phyloP scores from a whole-genome alignment of 2,797 vertebrate species.

The Rhabdomys pumilio region DNA sequence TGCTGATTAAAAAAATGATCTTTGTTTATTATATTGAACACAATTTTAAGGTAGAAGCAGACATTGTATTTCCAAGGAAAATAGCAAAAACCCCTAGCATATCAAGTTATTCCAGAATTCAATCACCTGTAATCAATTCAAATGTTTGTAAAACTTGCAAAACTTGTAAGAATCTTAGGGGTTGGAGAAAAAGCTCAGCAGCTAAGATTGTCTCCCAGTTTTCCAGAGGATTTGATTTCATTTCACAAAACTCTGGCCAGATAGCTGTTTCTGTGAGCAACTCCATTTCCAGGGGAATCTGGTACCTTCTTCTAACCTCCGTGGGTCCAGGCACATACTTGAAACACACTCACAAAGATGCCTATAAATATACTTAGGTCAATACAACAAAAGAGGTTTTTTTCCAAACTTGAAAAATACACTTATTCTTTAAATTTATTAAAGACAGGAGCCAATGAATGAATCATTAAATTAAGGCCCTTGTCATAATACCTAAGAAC shows the following conservation, averaged over 20 bases:
- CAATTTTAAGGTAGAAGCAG: background rate
- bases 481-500: no score
- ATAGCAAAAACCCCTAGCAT: background rate
- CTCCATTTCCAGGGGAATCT: background rate
- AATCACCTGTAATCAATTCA: background rate
- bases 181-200: background rate
- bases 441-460: background rate
- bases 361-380: background rate
- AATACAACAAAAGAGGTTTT: background rate
- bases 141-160: background rate
- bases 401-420: background rate
- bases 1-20: background rate
- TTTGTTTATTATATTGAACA: conserved; percentile 14
- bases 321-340: background rate
- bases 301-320: rapidly evolving
- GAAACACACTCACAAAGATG: background rate
- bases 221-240: background rate
- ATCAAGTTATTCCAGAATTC: background rate
- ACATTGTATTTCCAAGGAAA: background rate
- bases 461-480: background rate
- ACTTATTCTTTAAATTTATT: conserved; percentile 20
- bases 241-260: background rate
- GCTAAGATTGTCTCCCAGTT: background rate
- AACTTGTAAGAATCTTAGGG: background rate
- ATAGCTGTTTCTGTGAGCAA: background rate